phyloP scores from a whole-genome alignment of 2,113 vertebrate genomes.

The Thymallus thymallus region DNA sequence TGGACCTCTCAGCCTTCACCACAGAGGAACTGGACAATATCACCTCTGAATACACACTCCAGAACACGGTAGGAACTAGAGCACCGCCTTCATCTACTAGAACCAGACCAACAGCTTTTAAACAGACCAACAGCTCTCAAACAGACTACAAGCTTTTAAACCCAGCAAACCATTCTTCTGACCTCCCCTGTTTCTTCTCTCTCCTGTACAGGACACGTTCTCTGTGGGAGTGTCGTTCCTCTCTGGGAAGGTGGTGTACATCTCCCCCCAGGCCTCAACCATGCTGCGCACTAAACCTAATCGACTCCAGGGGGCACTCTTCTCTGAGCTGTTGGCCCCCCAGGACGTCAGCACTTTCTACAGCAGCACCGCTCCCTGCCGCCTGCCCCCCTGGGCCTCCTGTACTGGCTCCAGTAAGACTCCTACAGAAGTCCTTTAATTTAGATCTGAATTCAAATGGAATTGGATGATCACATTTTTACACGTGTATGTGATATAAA shows the following conservation, averaged over 20 bases:
- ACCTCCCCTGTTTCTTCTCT: not conserved
- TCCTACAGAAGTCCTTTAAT: too few relatives aligned
- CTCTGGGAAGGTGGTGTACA: conserved; percentile 84
- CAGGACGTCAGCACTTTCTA: conserved; percentile 91
- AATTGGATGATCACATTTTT: not conserved
- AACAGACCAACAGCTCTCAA: too few relatives aligned
- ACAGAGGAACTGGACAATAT: conserved; percentile 88
- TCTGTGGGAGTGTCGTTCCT: conserved; percentile 86
- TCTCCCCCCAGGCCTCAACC: conserved; percentile 82
- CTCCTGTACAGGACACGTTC: conserved; percentile 82
- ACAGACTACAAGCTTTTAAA: not conserved
- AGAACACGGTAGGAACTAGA: conserved; percentile 79
- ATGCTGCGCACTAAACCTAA: conserved; percentile 84
- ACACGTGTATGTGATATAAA: not conserved
- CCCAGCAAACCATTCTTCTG: not conserved
- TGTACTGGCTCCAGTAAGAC: conserved; percentile 80
- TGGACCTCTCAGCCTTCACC: conserved; percentile 86
- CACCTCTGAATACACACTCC: conserved; percentile 86
- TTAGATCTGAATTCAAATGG: not conserved
- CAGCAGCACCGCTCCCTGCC: conserved; percentile 84
- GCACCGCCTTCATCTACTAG: too few relatives aligned
- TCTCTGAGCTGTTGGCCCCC: conserved; percentile 85
- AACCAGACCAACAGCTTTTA: too few relatives aligned
- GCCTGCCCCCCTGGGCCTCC: conserved; percentile 80
- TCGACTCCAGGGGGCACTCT: conserved; percentile 79